Evolutionary conservation across 1,140 invertebrate species (phyloP), one percentile per base, ranked within the genome.

Genomic region (Euglossa dilemma): DNA sequence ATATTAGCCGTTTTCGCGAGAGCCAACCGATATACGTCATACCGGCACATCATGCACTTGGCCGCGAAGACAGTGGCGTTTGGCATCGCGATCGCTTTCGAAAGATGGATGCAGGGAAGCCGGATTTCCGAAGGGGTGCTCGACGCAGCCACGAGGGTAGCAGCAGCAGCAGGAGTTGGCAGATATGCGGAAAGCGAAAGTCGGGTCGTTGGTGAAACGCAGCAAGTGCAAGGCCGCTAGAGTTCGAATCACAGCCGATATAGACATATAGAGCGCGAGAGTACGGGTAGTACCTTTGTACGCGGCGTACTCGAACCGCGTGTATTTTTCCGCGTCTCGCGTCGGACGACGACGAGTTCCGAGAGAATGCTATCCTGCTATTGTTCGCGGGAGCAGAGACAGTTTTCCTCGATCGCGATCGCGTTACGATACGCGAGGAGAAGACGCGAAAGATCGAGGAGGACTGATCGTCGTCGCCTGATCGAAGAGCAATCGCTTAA

Each of bases 1-100:
- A 94, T 92, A 91, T 93, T 94, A 91, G 91, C 84, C 88, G 87
- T 91, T 93, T 92, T 91, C 89, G 90, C 92, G 85, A 81, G 72
- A 81, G 72, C 63, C 59, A 77, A 64, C 76, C 75, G 80, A 88
- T 84, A 73, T 91, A 92, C 90, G 91, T 91, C 91, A 93, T 52
- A 6, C 50, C 78, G 86, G 79, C 72, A 81, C 66, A 86, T 86
- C 85, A 84, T 86, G 87, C 61, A 63, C 79, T 56, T 59, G 71
- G 52, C 52, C 47, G 61, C 28, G 47, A 9, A 45, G 43, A 69
- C n/a, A 4, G 36, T 14, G 11, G 18, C 18, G 0, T 25, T 25
- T 72, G 47, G 20, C 9, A 6, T 6, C 72, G 28, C 25, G 50
- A 45, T 72, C 64, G 25, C 59, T 25, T 25, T 56, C 63, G 74